Evolutionary conservation across 1,140 invertebrate species (phyloP).

Genomic region (Ceratina calcarata): DNA sequence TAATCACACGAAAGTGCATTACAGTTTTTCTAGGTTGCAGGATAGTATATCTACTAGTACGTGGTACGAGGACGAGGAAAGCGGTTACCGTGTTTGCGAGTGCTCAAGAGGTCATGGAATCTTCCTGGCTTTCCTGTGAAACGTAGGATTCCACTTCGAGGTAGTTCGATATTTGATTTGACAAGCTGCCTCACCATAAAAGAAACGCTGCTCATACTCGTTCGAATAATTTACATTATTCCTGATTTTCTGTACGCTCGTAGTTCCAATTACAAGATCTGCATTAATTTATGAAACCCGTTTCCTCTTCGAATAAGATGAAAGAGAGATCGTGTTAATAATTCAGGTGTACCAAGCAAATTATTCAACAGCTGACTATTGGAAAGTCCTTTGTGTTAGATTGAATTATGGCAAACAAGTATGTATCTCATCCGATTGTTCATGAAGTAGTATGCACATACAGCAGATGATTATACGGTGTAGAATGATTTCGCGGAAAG

Average conservation of each 20-base stretch:
- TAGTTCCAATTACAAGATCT: neutral
- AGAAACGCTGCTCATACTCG: neutral
- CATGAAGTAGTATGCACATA: neutral
- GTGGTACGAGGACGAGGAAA: constrained; percentile 19
- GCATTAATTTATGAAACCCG: too few species aligned
- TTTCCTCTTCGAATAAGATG: too few species aligned
- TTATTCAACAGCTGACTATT: too few species aligned
- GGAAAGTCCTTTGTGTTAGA: neutral
- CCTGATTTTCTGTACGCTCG: too few species aligned
- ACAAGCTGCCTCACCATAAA: constrained; percentile 3
- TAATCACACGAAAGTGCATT: constrained; percentile 4
- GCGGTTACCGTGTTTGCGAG: constrained; percentile 59
- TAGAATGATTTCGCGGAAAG: neutral
- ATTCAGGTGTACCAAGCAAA: too few species aligned
- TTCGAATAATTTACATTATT: neutral
- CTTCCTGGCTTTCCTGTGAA: constrained; percentile 38
- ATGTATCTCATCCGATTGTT: constrained; percentile 4
- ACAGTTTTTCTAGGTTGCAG: neutral
- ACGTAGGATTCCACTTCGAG: neutral
- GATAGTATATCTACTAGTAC: neutral
- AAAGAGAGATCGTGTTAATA: too few species aligned
- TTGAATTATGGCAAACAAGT: neutral
- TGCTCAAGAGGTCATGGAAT: constrained; percentile 67
- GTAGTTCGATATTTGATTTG: neutral
- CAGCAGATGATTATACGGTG: neutral